Evolutionary conservation across 2,797 vertebrate genomes (phyloP).

Genomic region (Silurus aristotelis): DNA sequence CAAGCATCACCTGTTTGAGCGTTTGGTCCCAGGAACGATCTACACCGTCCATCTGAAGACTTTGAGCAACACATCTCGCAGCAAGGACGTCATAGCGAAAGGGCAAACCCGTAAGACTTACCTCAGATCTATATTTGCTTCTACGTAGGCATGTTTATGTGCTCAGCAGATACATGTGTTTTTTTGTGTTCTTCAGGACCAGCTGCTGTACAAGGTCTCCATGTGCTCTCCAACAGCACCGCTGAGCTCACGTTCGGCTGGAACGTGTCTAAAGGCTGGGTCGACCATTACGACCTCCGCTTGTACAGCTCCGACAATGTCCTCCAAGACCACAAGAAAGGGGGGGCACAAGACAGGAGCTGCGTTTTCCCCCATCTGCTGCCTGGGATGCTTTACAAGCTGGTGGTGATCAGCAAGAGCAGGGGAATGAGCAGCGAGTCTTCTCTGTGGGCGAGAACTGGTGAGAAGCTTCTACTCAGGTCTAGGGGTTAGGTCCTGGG

Average conservation of each 20-base stretch:
- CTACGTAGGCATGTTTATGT: background rate
- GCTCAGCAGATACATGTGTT: background rate
- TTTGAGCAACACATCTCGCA: constrained; percentile 80
- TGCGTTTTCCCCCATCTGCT: constrained; percentile 81
- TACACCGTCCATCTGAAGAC: constrained; percentile 83
- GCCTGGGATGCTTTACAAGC: constrained; percentile 84
- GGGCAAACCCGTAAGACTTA: constrained; percentile 83
- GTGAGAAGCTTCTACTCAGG: constrained; percentile 66
- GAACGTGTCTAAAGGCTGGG: constrained; percentile 81
- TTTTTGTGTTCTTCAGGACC: constrained; percentile 75
- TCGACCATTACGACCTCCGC: constrained; percentile 85
- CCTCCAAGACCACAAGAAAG: constrained; percentile 67
- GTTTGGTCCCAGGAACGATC: constrained; percentile 83
- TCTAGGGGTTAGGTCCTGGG: too few species aligned
- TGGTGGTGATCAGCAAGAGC: constrained; percentile 89
- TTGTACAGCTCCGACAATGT: constrained; percentile 79
- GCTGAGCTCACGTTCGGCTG: constrained; percentile 84
- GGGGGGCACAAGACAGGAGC: constrained; percentile 65
- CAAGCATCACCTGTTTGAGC: constrained; percentile 80
- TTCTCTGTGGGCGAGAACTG: constrained; percentile 82
- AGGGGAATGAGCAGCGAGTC: constrained; percentile 83
- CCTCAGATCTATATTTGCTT: background rate
- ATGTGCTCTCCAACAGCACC: constrained; percentile 76
- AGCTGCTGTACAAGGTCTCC: constrained; percentile 84
- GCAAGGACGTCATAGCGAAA: constrained; percentile 74